phyloP scores from a whole-genome alignment of 2,888 invertebrate genomes.

The Hybos culiciformis region DNA sequence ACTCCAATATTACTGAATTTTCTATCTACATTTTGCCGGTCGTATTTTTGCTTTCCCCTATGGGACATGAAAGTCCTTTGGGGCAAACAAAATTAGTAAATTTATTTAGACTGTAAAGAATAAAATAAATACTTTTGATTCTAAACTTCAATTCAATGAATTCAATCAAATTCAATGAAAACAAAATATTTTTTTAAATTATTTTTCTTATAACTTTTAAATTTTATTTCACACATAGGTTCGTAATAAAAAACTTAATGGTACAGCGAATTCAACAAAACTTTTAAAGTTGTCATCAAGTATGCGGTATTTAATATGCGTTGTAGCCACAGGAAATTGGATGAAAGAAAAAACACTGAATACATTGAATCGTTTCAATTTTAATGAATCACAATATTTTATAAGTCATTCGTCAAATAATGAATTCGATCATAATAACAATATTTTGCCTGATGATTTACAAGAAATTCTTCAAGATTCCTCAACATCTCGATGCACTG shows the following conservation, averaged over 20 bases:
- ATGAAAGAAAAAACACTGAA: constrained; percentile 34
- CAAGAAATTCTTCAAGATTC: constrained; percentile 51
- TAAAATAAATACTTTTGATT: too few relatives aligned
- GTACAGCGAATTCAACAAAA: constrained; percentile 57
- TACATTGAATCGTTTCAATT: constrained; percentile 29
- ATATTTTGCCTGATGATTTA: constrained; percentile 44
- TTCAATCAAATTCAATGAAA: too few relatives aligned
- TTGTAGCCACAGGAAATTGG: constrained; percentile 73
- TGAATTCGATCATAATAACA: constrained; percentile 34
- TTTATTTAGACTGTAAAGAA: too few relatives aligned
- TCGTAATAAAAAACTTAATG: constrained; percentile 60
- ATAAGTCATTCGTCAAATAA: constrained; percentile 11
- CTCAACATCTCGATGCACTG: constrained; percentile 60
- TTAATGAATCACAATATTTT: constrained; percentile 24
- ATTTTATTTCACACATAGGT: constrained; percentile 41
- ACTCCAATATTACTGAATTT: too few relatives aligned
- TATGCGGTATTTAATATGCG: constrained; percentile 73
- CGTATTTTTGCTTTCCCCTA: too few relatives aligned
- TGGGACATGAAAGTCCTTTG: too few relatives aligned
- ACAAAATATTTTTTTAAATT: too few relatives aligned
- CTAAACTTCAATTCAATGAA: too few relatives aligned
- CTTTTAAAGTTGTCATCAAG: constrained; percentile 63
- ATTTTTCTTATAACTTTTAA: background rate
- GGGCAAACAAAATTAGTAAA: too few relatives aligned
- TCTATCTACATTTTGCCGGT: too few relatives aligned